These are phyloP conservation scores for Trachelus troglodyta DNA, from an alignment of 2,888 invertebrate species.

Conservation along the genomic window DNA sequence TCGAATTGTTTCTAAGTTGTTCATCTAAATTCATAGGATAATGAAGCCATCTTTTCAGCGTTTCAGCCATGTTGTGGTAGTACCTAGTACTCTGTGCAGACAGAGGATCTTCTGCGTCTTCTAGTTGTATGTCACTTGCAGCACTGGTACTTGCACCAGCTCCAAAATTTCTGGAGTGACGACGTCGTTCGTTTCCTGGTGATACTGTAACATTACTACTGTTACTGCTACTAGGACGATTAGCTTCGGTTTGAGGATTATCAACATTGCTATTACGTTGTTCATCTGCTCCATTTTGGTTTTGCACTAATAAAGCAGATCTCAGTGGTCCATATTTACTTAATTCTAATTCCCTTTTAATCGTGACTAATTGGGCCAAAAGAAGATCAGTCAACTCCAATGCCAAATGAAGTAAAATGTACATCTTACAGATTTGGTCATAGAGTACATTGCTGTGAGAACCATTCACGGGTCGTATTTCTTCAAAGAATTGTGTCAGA, in stretches of 20 bases:
- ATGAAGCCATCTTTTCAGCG: constrained; percentile 26
- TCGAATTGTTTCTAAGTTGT: constrained; percentile 13
- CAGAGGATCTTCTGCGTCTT: constrained; percentile 22
- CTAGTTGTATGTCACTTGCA: not conserved
- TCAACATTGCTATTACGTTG: constrained; percentile 22
- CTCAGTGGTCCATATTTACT: constrained; percentile 51
- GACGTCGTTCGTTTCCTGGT: constrained; percentile 7
- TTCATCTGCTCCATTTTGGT: constrained; percentile 6
- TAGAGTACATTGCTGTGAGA: constrained; percentile 47
- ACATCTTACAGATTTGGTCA: constrained; percentile 55
- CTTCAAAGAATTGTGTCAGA: constrained; percentile 67
- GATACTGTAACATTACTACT: not conserved
- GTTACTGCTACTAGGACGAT: constrained; percentile 8
- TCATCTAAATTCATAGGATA: constrained; percentile 6
- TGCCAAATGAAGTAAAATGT: constrained; percentile 65
- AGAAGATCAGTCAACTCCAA: constrained; percentile 68
- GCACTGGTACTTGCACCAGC: not conserved
- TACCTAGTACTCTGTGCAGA: constrained; percentile 22
- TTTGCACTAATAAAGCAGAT: constrained; percentile 9
- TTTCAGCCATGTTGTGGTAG: constrained; percentile 25
- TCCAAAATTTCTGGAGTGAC: constrained; percentile 1
- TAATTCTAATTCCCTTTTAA: constrained; percentile 56
- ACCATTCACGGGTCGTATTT: constrained; percentile 53
- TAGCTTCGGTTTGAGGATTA: constrained; percentile 26
- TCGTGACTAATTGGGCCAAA: constrained; percentile 63